Evolutionary conservation across 2,113 vertebrate species (phyloP), one percentile per base, ranked within the genome.

Genomic region (human): DNA sequence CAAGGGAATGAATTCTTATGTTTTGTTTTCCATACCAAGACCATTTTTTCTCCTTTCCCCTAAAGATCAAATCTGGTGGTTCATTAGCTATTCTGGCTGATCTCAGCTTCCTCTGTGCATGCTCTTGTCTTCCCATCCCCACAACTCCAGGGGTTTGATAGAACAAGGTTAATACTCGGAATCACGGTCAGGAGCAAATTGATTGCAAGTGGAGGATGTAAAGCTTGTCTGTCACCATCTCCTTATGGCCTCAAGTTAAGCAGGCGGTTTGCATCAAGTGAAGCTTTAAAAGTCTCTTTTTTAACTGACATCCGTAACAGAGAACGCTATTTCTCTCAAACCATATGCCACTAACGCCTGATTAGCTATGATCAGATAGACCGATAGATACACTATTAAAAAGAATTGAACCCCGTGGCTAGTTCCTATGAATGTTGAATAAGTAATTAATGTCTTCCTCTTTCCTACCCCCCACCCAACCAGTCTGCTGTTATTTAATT

Each of bases 11-110:
- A 50, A 90, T 95, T 96, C 90, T 94, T 55, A 0, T 92, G 50
- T 96, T 97, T 97, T 95, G 72, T 97, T 98, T 98, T 93, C 76
- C 88, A 81, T 89, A 87, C 89, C 76, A 80, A 94, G 91, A 43
- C 68, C 79, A 35, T 92, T 97, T 94, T 80, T 92, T 27, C 38
- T 40, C 32, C 27, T 72, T 94, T 97, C 57, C 94, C 76, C 73
- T 96, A 55, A 96, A 97, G 85, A 97, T 97, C 81, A 97, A 88
- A 96, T 96, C 80, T 86, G 23, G 88, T 97, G 96, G 90, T 52
- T 97, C 94, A 93, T 97, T 96, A 97, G 83, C 93, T 94, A 96
- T 97, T 97, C 95, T 93, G 81, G 94, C 94, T 97, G 96, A 98
- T 96, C 90, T 96, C 94, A 96, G 94, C 87, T 84, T 97, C 91